Base-by-base conservation (phyloP, 2,797 vertebrate species). In the Hephaestus fuliginosus region DNA sequence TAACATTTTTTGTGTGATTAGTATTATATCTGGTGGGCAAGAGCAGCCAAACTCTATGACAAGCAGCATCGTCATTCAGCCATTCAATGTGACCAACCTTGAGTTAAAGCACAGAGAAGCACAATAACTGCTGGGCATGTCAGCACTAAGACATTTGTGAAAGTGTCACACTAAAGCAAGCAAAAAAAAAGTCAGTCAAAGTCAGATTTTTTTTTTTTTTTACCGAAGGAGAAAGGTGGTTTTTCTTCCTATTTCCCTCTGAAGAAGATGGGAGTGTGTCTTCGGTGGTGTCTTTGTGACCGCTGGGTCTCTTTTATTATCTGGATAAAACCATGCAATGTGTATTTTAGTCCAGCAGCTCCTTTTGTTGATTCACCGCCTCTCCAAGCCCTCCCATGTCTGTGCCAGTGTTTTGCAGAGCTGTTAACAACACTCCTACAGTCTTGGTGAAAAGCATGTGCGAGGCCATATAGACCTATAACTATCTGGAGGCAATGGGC, bases 401-500 rank as follows among this genome's bases (percentile, higher is more conserved):
- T 74, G 78, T 67, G 65, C 51, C 61, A 2, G 18, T 78, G 78
- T 83, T 85, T 81, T 82, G 79, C 76, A 66, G 74, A 76, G 76
- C 70, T 65, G 77, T 89, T 86, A 89, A 83, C 66, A 76, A 61
- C 73, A 73, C 80, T 83, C 76, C 71, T 56, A 60, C 78, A 75
- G 49, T 79, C 80, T 78, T 74, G 6, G 12, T 69, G 73, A 86
- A 81, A 84, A 57, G 53, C 60, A 71, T 49, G 83, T 48, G 70
- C 3, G 41, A 77, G 73, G 68, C 73, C 63, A 36, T 62, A 76
- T 44, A 48, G 82, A 71, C 74, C 81, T 61, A 58, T 81, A 91
- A 91, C 79, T 86, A 83, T 86, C 70, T 81, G 82, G 76, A 87
- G 82, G 88, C 85, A 90, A 89, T 83, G 86, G 80, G 73, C 87